These are phyloP conservation scores for Toxotes chatareus DNA, from an alignment of 2,113 vertebrate species.

Conservation along the genomic window DNA sequence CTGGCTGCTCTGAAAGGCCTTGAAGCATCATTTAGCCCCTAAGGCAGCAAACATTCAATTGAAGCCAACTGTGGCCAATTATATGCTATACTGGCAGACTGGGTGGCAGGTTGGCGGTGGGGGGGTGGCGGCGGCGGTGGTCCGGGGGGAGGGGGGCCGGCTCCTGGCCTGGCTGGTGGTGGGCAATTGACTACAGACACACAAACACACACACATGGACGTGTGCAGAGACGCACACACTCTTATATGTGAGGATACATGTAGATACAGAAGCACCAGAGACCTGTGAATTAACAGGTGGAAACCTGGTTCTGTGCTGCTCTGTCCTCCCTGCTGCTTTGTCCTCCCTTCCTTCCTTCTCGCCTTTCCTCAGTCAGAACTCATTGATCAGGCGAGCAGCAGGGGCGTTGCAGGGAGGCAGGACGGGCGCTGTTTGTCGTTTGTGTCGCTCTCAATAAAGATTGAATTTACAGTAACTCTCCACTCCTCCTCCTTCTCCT, in stretches of 20 bases:
- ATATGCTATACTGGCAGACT: slow-evolving; percentile 63
- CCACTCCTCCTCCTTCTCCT: slow-evolving; percentile 59
- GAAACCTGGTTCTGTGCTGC: not conserved
- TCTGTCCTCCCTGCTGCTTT: not conserved
- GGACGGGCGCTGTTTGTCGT: slow-evolving; percentile 68
- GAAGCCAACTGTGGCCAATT: slow-evolving; percentile 78
- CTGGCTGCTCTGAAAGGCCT: slow-evolving; percentile 60
- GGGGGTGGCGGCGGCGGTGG: slow-evolving; percentile 11
- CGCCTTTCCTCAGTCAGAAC: slow-evolving; percentile 15
- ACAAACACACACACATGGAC: slow-evolving; percentile 18
- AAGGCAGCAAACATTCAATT: slow-evolving; percentile 69
- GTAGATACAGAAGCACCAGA: slow-evolving; percentile 3
- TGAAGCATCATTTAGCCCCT: slow-evolving; percentile 67
- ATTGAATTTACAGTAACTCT: slow-evolving; percentile 87
- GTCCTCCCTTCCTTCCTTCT: not conserved
- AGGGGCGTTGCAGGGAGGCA: slow-evolving; percentile 49
- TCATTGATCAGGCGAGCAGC: slow-evolving; percentile 72
- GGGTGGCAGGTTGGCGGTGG: slow-evolving; percentile 37
- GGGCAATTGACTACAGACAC: slow-evolving; percentile 34
- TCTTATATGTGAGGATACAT: not conserved
- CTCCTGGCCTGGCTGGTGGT: slow-evolving; percentile 39
- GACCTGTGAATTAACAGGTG: slow-evolving; percentile 31
- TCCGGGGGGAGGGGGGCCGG: slow-evolving; percentile 3
- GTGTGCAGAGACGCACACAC: not conserved
- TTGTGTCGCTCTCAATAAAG: slow-evolving; percentile 85